phyloP scores from a whole-genome alignment of 64 coral and sea anemone genomes.

The Montipora sp. region DNA sequence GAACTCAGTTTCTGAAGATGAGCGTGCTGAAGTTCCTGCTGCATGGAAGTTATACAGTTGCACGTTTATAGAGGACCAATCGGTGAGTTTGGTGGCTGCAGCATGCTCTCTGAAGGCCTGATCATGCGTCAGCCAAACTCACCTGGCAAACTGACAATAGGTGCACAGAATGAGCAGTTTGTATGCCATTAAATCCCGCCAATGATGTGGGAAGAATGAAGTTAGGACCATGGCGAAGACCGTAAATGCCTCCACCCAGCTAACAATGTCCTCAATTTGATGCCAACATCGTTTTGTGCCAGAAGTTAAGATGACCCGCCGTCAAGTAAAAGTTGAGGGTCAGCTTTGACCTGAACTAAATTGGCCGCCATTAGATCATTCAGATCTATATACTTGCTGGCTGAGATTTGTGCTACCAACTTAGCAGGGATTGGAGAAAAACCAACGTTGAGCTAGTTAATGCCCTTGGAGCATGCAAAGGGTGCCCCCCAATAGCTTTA shows the following conservation, averaged over 20 bases:
- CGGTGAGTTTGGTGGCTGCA: background rate
- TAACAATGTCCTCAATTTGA: too few relatives aligned
- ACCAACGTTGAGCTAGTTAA: too few relatives aligned
- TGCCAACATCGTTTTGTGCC: background rate
- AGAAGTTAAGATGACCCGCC: background rate
- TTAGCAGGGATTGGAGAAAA: constrained; percentile 8
- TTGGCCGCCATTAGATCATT: background rate
- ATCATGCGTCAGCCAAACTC: constrained; percentile 1
- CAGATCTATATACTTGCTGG: background rate
- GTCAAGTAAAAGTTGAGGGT: background rate
- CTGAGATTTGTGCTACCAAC: background rate
- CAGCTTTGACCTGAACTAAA: background rate
- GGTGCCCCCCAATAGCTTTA: too few relatives aligned
- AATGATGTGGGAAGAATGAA: background rate
- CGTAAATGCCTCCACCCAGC: background rate
- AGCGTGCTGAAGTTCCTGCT: background rate
- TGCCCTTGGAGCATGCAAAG: too few relatives aligned
- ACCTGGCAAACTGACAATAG: constrained; percentile 7
- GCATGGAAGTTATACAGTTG: constrained; percentile 26
- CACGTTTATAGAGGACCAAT: constrained; percentile 30
- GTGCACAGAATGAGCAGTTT: constrained; percentile 34
- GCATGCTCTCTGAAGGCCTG: constrained; percentile 6
- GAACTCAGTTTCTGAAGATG: background rate
- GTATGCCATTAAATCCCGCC: background rate
- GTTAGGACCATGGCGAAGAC: background rate